Conservation (phyloP, 2,888 invertebrate species). For the Mycalesis mineus region DNA sequence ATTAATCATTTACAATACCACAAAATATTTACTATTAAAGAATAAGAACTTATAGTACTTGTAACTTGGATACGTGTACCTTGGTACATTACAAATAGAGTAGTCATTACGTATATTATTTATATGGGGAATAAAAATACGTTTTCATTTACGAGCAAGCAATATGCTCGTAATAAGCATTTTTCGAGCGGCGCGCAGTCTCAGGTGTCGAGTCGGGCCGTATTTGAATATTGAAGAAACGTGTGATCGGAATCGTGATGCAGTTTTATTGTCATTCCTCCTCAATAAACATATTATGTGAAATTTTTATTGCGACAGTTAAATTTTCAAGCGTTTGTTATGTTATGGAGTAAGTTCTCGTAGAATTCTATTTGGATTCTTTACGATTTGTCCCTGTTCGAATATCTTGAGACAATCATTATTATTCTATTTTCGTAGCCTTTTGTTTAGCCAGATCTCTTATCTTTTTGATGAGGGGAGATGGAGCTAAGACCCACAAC, state of each 20-base stretch:
- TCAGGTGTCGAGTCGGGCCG: constrained; percentile 67
- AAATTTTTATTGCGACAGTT: constrained; percentile 62
- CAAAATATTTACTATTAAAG: neutral
- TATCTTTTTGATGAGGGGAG: too few relatives aligned
- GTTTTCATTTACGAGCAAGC: constrained; percentile 58
- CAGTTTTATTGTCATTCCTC: constrained; percentile 72
- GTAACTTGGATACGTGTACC: neutral
- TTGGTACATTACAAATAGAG: constrained; percentile 21
- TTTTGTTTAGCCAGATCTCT: too few relatives aligned
- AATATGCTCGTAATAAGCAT: constrained; percentile 60
- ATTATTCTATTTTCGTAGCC: too few relatives aligned
- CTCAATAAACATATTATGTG: constrained; percentile 52
- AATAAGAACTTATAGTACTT: neutral
- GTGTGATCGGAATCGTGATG: constrained; percentile 75
- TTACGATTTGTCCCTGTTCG: too few relatives aligned
- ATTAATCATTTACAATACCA: too few relatives aligned
- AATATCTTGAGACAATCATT: too few relatives aligned
- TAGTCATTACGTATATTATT: constrained; percentile 27
- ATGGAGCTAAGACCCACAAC: too few relatives aligned
- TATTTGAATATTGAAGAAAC: constrained; percentile 70
- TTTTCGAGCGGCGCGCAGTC: constrained; percentile 59
- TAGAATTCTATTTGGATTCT: too few relatives aligned
- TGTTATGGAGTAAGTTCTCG: too few relatives aligned
- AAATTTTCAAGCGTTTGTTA: neutral
- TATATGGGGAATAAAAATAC: constrained; percentile 37